phyloP scores from a whole-genome alignment of 2,113 vertebrate species.

The Oxygymnocypris stewartii region DNA sequence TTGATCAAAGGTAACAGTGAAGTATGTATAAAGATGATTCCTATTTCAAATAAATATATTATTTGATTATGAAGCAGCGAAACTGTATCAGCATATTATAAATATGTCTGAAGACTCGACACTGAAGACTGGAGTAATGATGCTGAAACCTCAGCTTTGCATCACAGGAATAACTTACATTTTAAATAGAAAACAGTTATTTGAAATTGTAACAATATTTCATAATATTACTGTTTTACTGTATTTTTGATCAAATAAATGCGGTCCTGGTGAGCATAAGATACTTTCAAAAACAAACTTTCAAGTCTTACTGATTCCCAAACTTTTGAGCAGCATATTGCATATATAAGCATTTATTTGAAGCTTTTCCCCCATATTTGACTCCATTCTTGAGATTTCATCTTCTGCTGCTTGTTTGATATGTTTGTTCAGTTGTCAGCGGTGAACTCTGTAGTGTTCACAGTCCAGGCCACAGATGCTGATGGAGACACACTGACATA shows the following conservation, averaged over 20 bases:
- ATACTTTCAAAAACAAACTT: background rate
- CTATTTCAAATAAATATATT: too few relatives aligned
- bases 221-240: background rate
- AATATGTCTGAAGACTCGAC: background rate
- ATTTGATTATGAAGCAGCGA: background rate
- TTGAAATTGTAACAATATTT: background rate
- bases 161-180: background rate
- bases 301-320: background rate
- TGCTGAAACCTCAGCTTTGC: background rate
- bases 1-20: background rate
- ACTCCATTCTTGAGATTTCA: background rate
- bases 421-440: constrained; percentile 68
- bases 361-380: background rate
- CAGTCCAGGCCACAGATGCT: constrained; percentile 75
- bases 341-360: background rate
- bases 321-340: background rate
- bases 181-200: background rate
- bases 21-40: too few relatives aligned
- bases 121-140: background rate
- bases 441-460: constrained; percentile 78
- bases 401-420: background rate
- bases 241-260: too few relatives aligned
- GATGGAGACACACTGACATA: constrained; percentile 81
- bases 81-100: background rate
- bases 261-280: background rate